phyloP scores from a whole-genome alignment of 2,797 vertebrate genomes.

The Bryconaethiops microstoma region DNA sequence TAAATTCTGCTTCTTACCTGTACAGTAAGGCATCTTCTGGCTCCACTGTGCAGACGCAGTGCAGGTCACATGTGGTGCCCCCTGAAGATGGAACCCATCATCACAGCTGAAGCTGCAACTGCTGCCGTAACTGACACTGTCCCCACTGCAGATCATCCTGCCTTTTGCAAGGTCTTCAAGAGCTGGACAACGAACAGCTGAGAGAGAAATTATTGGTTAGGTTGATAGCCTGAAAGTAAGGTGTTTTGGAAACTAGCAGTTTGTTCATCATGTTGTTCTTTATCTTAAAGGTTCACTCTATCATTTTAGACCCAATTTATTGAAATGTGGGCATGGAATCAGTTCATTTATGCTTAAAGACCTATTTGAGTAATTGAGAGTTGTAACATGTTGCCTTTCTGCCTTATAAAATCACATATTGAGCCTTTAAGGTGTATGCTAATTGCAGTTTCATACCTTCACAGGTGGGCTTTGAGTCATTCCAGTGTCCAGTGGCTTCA shows the following conservation, averaged over 20 bases:
- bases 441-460: slow-evolving; percentile 57
- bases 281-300: too few species aligned
- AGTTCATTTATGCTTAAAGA: too few species aligned
- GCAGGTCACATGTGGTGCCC: slow-evolving; percentile 67
- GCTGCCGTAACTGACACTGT: slow-evolving; percentile 69
- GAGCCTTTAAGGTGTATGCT: neutral
- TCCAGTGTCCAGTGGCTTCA: slow-evolving; percentile 69
- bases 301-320: too few species aligned
- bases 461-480: slow-evolving; percentile 62
- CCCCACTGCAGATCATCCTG: slow-evolving; percentile 65
- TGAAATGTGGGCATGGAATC: too few species aligned
- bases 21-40: slow-evolving; percentile 70
- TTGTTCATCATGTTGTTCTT: too few species aligned
- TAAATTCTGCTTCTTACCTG: slow-evolving; percentile 64
- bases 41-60: slow-evolving; percentile 76
- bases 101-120: slow-evolving; percentile 77
- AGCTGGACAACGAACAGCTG: neutral
- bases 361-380: too few species aligned
- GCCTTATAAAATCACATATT: too few species aligned
- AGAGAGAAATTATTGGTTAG: neutral
- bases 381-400: too few species aligned
- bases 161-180: slow-evolving; percentile 55
- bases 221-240: neutral
- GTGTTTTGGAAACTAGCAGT: too few species aligned
- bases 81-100: slow-evolving; percentile 70